Conservation (phyloP, 2,113 vertebrate genomes). For the Eira barbara region DNA sequence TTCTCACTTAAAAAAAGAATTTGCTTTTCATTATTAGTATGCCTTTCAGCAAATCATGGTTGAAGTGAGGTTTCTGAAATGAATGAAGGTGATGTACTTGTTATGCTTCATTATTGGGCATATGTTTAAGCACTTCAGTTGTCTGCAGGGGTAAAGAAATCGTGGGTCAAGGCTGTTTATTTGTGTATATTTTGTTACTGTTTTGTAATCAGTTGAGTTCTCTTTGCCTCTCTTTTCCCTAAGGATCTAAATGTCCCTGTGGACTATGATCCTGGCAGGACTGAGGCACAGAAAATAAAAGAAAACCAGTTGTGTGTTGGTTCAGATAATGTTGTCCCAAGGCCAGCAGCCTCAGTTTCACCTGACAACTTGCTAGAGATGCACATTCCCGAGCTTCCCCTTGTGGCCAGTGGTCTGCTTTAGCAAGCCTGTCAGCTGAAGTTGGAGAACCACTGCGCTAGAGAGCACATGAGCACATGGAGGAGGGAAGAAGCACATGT, state of each 20-base stretch:
- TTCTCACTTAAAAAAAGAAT: neutral
- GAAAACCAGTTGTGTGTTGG: neutral
- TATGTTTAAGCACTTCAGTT: neutral
- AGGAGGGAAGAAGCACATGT: neutral
- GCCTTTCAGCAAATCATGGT: neutral
- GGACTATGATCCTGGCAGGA: neutral
- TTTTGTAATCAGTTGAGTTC: neutral
- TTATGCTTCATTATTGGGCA: neutral
- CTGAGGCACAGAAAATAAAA: neutral
- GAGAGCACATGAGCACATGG: neutral
- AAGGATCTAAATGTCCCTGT: neutral
- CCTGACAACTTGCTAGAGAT: neutral
- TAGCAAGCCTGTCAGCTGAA: neutral
- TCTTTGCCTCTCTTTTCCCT: neutral
- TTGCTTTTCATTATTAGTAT: neutral
- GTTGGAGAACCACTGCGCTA: neutral
- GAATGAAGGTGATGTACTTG: neutral
- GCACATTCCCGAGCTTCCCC: neutral
- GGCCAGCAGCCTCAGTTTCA: neutral
- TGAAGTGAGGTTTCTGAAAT: conserved; percentile 39
- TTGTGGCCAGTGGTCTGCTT: neutral
- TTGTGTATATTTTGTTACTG: neutral
- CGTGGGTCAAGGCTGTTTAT: neutral
- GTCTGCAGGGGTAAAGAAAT: neutral
- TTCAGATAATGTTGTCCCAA: neutral